Evolutionary conservation across 2,113 vertebrate species (phyloP), one percentile per base, ranked within the genome.

Genomic region (Dissostichus mawsoni): DNA sequence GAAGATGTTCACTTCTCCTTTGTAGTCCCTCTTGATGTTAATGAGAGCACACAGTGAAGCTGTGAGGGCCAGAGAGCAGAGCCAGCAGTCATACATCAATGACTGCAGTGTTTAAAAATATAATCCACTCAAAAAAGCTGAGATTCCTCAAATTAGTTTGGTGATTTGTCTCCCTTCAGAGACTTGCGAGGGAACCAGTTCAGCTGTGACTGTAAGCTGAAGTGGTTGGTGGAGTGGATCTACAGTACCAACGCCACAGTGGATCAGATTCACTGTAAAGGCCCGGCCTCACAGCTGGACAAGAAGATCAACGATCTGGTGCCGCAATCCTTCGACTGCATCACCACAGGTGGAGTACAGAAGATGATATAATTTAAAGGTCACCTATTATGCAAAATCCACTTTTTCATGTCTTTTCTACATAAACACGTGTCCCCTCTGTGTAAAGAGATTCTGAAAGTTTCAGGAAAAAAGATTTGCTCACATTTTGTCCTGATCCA

Each of bases 151-250:
- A n/a, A 56, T 71, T n/a, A 61, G 11, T 68, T 53, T 69, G 48
- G 47, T 11, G 23, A 36, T 66, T 80, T 41, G 80, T 72, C 1
- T 82, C 23, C 33, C 55, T 11, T 13, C 90, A 99, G 98, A 89
- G 98, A 99, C 90, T 94, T 99, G 83, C 93, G 98, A 92, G 97
- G 98, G 63, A 99, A 99, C 88, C 95, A 96, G 82, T 98, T 99
- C 93, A 96, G 92, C 23, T 99, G 98, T 93, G 97, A 99, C 92
- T 99, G 98, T 93, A 99, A 99, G 84, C 91, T 99, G 82, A 99
- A 99, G 91, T 99, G 98, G 98, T 85, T 99, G 87, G 97, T 99
- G 88, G 97, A 98, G 81, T 99, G 98, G 98, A 96, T 99, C 70
- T 89, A 93, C 91, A 96, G 90, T 93, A 99, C 98, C 82, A 99